A percentile compares a stretch with the other conserved stretches of the same genome.
These are phyloP conservation scores for Pterocles gutturalis DNA, from an alignment of 2,113 vertebrate species.

Conservation along the genomic window DNA sequence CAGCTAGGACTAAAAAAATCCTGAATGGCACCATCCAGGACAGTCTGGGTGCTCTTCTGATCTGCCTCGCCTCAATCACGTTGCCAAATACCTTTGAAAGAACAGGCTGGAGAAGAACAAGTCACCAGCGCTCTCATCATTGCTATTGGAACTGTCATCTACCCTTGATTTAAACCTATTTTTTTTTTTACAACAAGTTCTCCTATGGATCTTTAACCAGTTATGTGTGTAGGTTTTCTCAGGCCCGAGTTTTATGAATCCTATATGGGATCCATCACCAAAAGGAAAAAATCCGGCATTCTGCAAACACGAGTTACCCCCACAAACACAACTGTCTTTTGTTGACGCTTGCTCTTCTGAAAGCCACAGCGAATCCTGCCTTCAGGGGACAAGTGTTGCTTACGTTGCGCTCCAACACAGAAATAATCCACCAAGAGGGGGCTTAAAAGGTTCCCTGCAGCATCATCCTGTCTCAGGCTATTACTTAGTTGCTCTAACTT, in stretches of 20 bases:
- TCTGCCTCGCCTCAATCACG: not conserved
- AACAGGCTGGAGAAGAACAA: not conserved
- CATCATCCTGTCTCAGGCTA: constrained; percentile 23
- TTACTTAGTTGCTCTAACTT: constrained; percentile 40
- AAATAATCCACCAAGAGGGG: not conserved
- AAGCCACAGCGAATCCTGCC: not conserved
- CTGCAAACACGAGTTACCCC: rapidly evolving
- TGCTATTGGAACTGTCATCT: not conserved
- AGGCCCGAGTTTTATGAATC: not conserved
- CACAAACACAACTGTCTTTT: not conserved
- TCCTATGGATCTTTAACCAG: not conserved
- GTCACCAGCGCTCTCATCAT: too few species aligned
- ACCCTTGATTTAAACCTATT: not conserved
- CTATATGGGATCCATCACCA: not conserved
- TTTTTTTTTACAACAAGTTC: not conserved
- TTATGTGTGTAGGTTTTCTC: not conserved
- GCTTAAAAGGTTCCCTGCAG: not conserved
- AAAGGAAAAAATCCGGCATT: not conserved
- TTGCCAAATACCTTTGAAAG: not conserved
- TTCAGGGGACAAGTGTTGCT: not conserved
- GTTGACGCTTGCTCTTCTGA: not conserved
- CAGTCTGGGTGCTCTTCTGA: not conserved
- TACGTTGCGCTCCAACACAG: not conserved
- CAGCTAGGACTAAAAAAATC: not conserved
- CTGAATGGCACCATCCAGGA: not conserved